Evolutionary conservation across 2,888 invertebrate species (phyloP), one percentile per base, ranked within the genome.

Genomic region (Lumbricus terrestris): DNA sequence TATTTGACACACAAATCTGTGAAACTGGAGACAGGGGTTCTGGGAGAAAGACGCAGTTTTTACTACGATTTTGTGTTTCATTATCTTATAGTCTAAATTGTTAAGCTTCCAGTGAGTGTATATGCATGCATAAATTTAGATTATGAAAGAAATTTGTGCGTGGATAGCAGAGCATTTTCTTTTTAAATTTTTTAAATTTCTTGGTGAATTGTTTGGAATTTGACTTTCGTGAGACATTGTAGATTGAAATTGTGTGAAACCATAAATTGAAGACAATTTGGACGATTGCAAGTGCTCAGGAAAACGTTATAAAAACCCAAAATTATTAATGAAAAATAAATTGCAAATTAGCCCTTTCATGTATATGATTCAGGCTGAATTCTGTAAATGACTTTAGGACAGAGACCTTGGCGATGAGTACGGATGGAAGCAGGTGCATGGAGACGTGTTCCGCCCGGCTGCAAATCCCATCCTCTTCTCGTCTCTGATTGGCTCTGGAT

Each of bases 341-440:
- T 13, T 47, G 47, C 23, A n/a, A 1, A 16, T 29, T 8, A n/a
- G 1, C 13, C n/a, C n/a, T n/a, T 69, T 29, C 5, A 13, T 69
- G 69, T 69, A 69, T 29, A n/a, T 69, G 5, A 69, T 69, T 69
- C n/a, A n/a, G 13, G 69, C 69, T n/a, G 29, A 69, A n/a, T 69
- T 29, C 69, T 69, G 69, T 69, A 69, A n/a, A 37, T 85, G 16
- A 34, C 35, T 40, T 40, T 40, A 97, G 97, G 99, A 99, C 95
- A 96, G 98, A 93, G 99, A 99, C 95, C 96, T 99, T 91, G 99
- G 99, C 2, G 99, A 99, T 95, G 99, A 99, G 95, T 99, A 99
- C 96, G 99, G 99, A 0, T 99, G 99, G 99, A 99, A 99, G 94
- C 99, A 95, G 92, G 99, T 99, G 47, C 99, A 99, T 95, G 99